phyloP scores from a whole-genome alignment of 2,797 vertebrate species.

The Varecia variegata region DNA sequence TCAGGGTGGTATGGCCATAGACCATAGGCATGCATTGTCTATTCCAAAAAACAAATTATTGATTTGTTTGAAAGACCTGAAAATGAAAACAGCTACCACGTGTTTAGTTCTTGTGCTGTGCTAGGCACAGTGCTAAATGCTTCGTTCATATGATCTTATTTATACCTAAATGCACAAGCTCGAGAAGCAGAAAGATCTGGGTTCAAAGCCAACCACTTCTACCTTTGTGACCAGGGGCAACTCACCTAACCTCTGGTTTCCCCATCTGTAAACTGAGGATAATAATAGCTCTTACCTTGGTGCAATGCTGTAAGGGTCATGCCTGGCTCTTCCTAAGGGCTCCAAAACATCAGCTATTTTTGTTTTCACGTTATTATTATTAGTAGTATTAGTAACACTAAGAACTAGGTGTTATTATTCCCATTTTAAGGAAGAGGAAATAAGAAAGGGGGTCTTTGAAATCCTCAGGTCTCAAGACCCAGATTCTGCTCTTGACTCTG shows the following conservation, averaged over 20 bases:
- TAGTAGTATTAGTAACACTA: too few relatives aligned
- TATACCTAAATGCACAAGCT: not conserved
- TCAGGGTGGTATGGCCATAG: too few relatives aligned
- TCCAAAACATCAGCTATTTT: not conserved
- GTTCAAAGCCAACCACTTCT: not conserved
- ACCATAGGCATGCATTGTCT: rapidly evolving
- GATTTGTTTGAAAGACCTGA: not conserved
- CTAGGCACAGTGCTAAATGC: rapidly evolving
- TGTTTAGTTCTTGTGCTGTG: not conserved
- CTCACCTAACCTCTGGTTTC: not conserved
- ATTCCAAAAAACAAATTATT: not conserved
- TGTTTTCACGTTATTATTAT: not conserved
- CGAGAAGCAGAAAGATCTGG: not conserved
- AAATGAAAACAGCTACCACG: not conserved
- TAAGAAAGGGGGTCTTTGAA: not conserved
- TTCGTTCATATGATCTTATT: rapidly evolving
- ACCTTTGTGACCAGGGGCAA: not conserved
- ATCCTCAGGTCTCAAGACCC: not conserved
- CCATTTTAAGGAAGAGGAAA: not conserved
- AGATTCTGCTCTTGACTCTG: not conserved
- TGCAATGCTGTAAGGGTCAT: not conserved
- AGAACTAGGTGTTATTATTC: not conserved
- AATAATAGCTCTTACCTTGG: too few relatives aligned
- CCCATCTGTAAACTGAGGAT: not conserved
- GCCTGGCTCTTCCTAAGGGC: not conserved